Evolutionary conservation across 2,888 invertebrate species (phyloP), one percentile per base, ranked within the genome.

Genomic region (Gisinianus flammeolus): DNA sequence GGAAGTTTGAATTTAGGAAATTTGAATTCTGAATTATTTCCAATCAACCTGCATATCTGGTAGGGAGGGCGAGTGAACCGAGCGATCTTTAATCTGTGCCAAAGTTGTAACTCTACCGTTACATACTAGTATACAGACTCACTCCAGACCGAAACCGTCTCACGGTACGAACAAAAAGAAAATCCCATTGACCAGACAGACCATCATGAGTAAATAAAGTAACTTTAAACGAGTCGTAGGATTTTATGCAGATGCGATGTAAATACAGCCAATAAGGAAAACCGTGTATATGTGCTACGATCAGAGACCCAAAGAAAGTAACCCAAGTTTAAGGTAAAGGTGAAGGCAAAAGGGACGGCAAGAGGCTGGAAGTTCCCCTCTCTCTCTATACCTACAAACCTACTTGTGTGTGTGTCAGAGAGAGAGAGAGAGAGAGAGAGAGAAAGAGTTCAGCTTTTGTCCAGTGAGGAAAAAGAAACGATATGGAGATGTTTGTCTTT

Each of bases 261-360:
- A 44, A 44, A 44, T 44, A 44, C 44, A 44, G 19, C 8, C 44
- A 44, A 44, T 44, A 12, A 12, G 5, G 12, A 35, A 8, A 35
- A 35, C 35, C 12, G 19, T 44, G 19, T 16, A 44, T 44, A 44
- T n/a, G n/a, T n/a, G n/a, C n/a, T n/a, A n/a, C n/a, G 44, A 44
- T 44, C 44, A 44, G 44, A 19, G 44, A 2, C 44, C 19, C 44
- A 44, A 44, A 19, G 44, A 44, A 44, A 19, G 44, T 44, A 2
- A 58, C 26, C 26, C 22, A 22, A 58, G 22, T 58, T 58, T 58
- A 67, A 67, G 67, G 67, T 67, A 35, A 67, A 67, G 67, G 67
- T 67, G 67, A 67, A 67, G 67, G 67, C 19, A 28, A 62, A 24
- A 33, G 33, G 67, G 67, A n/a, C n/a, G 67, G 33, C 67, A 31